Conservation (phyloP, 35 echinoderm and acorn worm genomes). For the Heliocidaris tuberculata region DNA sequence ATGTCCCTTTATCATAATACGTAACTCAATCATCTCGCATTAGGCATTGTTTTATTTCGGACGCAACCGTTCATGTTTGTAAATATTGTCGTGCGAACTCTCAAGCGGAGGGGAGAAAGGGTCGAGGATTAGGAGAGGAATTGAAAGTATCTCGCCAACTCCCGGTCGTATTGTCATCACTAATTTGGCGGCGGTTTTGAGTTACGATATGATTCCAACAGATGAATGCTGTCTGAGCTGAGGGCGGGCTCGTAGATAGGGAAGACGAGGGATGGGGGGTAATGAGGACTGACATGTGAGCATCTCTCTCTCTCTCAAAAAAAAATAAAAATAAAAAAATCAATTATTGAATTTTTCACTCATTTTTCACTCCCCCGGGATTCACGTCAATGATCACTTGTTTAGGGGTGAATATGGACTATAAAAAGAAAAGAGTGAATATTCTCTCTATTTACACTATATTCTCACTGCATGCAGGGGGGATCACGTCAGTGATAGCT, state of each 20-base stretch:
- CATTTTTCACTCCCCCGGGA: too few relatives aligned
- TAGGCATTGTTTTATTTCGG: neutral
- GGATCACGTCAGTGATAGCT: too few relatives aligned
- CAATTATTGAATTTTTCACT: too few relatives aligned
- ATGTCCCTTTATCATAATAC: neutral
- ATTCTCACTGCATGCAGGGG: too few relatives aligned
- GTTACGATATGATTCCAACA: neutral
- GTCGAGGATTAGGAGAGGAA: neutral
- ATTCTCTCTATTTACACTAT: too few relatives aligned
- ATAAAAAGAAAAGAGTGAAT: too few relatives aligned
- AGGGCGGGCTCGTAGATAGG: neutral
- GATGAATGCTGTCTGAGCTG: neutral
- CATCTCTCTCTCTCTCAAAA: too few relatives aligned
- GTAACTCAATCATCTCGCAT: neutral
- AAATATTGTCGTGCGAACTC: neutral
- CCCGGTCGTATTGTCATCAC: conserved; percentile 38
- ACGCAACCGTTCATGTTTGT: neutral
- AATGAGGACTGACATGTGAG: neutral
- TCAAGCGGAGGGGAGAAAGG: neutral
- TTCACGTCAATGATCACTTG: too few relatives aligned
- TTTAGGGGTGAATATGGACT: too few relatives aligned
- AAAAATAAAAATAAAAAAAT: too few relatives aligned
- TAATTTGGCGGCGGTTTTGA: conserved; percentile 24
- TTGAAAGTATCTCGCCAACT: conserved; percentile 18
- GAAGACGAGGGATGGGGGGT: neutral